Evolutionary conservation across 2,888 invertebrate species (phyloP).

Genomic region (Ypsolopha scabrella): DNA sequence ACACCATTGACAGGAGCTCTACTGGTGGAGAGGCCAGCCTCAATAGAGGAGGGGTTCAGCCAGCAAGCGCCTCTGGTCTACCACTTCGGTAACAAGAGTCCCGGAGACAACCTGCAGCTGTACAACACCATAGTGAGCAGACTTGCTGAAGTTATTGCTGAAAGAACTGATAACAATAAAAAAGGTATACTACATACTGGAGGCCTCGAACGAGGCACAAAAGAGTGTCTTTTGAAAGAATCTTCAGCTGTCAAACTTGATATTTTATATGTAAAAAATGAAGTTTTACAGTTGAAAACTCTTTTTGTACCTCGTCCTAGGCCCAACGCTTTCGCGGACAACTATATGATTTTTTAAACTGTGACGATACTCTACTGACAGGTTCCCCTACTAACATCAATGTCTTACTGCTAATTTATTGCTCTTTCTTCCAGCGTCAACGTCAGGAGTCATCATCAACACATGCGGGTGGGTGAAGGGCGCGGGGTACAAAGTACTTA

Average conservation of each 20-base stretch:
- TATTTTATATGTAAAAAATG: too few relatives aligned
- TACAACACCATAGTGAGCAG: slow-evolving; percentile 87
- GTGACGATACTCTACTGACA: too few relatives aligned
- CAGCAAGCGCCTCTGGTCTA: slow-evolving; percentile 93
- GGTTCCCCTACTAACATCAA: too few relatives aligned
- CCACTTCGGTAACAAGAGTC: slow-evolving; percentile 90
- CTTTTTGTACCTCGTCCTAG: too few relatives aligned
- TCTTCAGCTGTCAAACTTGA: too few relatives aligned
- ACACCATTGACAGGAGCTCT: slow-evolving; percentile 74
- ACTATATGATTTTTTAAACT: too few relatives aligned
- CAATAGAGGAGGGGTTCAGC: slow-evolving; percentile 95
- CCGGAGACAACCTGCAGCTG: slow-evolving; percentile 81
- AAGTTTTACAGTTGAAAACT: too few relatives aligned
- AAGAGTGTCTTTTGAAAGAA: too few relatives aligned
- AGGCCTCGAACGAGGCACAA: too few relatives aligned
- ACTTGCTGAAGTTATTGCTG: slow-evolving; percentile 87
- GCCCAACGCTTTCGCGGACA: too few relatives aligned
- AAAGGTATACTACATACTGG: too few relatives aligned
- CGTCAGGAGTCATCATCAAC: slow-evolving; percentile 94
- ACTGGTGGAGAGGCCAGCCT: slow-evolving; percentile 92
- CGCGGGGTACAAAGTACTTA: slow-evolving; percentile 87
- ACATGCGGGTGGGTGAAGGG: slow-evolving; percentile 98
- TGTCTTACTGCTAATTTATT: background rate
- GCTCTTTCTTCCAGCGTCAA: slow-evolving; percentile 70
- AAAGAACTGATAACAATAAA: slow-evolving; percentile 87